These are phyloP conservation scores for Heliconius sara DNA, from an alignment of 2,888 invertebrate genomes.

Conservation along the genomic window DNA sequence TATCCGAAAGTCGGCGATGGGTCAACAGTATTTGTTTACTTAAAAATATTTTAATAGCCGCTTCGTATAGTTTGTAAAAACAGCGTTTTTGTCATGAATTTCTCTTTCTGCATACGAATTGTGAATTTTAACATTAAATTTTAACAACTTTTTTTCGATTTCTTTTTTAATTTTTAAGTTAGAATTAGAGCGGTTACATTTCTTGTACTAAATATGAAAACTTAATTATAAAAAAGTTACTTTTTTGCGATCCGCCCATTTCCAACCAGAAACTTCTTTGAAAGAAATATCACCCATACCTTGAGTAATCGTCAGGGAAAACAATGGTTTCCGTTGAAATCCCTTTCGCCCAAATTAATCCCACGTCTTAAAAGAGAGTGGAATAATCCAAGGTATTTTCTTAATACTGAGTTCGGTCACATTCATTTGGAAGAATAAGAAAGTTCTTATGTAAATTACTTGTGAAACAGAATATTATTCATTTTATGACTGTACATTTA, in stretches of 20 bases:
- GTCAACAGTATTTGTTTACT: not conserved
- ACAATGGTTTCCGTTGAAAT: conserved; percentile 39
- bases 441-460: conserved; percentile 14
- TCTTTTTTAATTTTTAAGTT: no score
- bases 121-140: not conserved
- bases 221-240: not conserved
- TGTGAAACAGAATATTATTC: not conserved
- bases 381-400: conserved; percentile 30
- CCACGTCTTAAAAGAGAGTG: conserved; percentile 36
- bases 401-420: conserved; percentile 26
- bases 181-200: no score
- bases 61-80: not conserved
- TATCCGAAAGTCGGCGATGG: not conserved
- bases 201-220: not conserved
- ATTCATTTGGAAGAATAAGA: conserved; percentile 26
- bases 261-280: not conserved
- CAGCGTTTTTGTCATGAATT: not conserved
- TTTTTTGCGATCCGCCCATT: not conserved
- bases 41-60: conserved; percentile 1
- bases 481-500: not conserved
- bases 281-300: conserved; percentile 34
- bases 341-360: conserved; percentile 35
- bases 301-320: conserved; percentile 32
- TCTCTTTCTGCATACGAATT: no score
- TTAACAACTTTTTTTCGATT: no score